Evolutionary conservation across 2,797 vertebrate species (phyloP), one percentile per base, ranked within the genome.

Genomic region (Neosilurus mollespiculum): DNA sequence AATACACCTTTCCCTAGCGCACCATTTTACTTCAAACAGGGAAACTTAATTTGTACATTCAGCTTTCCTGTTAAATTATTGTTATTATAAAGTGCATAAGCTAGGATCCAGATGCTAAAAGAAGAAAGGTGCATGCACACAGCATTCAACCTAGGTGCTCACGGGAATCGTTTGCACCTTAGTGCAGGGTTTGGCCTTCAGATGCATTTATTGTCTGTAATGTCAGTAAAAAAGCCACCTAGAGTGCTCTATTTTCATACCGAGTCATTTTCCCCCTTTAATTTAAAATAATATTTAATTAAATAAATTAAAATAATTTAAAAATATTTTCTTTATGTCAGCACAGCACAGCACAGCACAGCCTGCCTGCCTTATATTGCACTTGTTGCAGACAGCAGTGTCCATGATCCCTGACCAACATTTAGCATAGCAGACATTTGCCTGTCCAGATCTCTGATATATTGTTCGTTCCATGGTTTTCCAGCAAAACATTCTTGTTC

Each of bases 401-500:
- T 84, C 78, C 80, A 65, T 81, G 76, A 85, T 83, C 81, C 80
- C 77, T 82, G 66, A 87, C 82, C 83, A 77, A 81, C 87, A 84
- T 80, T 71, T 69, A 83, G 56, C 75, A 83, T 87, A 84, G 83
- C 87, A 84, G 84, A 75, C 73, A 84, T 71, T 77, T 82, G 81
- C 78, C 80, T 83, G 84, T 82, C 81, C 78, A 62, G 69, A 62
- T 34, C 61, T 56, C 80, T 83, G 86, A 86, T 86, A 79, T 85
- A 84, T 82, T 82, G 81, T 76, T 84, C 71, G 77, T 70, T 84
- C 85, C 81, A 54, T 78, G 80, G 37, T 85, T 84, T 85, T 85
- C 76, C 51, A 82, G 73, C 83, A 84, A 81, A 83, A 70, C 58
- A 81, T 85, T 82, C 83, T 84, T 86, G 80, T 86, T 83, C 64